Conservation (phyloP, 2,888 invertebrate species). For the Netelia fuscicornis region DNA sequence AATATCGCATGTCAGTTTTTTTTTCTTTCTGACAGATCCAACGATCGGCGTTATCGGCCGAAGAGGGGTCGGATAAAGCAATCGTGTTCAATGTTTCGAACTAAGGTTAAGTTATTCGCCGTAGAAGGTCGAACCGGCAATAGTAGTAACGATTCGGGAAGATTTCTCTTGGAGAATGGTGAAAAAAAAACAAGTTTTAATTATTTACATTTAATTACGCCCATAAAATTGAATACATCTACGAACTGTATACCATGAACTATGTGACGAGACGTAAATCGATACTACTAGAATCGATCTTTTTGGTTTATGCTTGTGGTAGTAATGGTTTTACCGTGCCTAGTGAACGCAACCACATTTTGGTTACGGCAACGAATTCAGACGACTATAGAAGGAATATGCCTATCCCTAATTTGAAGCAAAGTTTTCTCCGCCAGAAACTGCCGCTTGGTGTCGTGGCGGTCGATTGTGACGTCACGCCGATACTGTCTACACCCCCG, state of each 20-base stretch:
- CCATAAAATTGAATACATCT: conserved; percentile 66
- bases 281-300: too few relatives aligned
- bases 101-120: conserved; percentile 9
- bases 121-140: conserved; percentile 9
- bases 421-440: too few relatives aligned
- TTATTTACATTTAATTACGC: conserved; percentile 69
- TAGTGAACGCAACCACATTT: too few relatives aligned
- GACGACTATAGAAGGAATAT: too few relatives aligned
- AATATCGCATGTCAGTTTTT: conserved; percentile 67
- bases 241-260: conserved; percentile 24
- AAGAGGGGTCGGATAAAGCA: conserved; percentile 19
- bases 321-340: too few relatives aligned
- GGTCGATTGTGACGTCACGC: too few relatives aligned
- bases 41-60: conserved; percentile 37
- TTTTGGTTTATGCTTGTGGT: too few relatives aligned
- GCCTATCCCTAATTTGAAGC: too few relatives aligned
- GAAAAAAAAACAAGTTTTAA: conserved; percentile 42
- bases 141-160: conserved; percentile 8
- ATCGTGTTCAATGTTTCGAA: not conserved
- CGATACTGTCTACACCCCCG: too few relatives aligned
- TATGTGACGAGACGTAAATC: too few relatives aligned
- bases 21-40: conserved; percentile 54
- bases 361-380: too few relatives aligned
- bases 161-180: conserved; percentile 14
- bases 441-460: too few relatives aligned